These are phyloP conservation scores for Cichladusa arquata DNA, from an alignment of 2,113 vertebrate species.

Conservation along the genomic window DNA sequence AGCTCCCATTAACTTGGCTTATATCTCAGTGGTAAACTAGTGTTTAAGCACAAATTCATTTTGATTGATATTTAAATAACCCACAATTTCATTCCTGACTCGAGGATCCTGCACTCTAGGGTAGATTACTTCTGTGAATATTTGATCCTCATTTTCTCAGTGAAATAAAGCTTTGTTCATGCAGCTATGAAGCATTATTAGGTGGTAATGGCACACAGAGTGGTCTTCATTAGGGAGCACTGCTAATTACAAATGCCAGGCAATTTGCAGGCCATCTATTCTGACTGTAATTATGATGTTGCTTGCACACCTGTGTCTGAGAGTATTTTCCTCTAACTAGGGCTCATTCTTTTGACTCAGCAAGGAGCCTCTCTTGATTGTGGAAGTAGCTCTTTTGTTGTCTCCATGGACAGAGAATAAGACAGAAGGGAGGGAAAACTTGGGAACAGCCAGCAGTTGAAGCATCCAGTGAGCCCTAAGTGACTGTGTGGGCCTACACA, in stretches of 20 bases:
- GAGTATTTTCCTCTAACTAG: background rate
- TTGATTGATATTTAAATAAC: background rate
- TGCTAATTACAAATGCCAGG: background rate
- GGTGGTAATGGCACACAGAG: background rate
- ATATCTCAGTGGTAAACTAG: background rate
- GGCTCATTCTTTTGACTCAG: constrained; percentile 10
- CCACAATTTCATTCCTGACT: background rate
- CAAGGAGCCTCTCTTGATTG: background rate
- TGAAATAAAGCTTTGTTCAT: background rate
- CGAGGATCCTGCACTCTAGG: background rate
- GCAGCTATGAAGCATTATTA: background rate
- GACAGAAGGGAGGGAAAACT: background rate
- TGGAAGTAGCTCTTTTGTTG: background rate
- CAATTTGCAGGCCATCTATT: constrained; percentile 1
- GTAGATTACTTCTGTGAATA: background rate
- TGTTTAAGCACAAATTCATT: background rate
- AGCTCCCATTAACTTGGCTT: background rate
- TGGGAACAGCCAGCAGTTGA: background rate
- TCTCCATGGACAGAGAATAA: background rate
- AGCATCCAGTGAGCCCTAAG: background rate
- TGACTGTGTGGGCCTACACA: background rate
- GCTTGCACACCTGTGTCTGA: constrained; percentile 6
- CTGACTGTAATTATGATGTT: constrained; percentile 9
- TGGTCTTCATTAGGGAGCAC: background rate
- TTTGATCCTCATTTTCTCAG: background rate